Conservation (phyloP, 2,797 vertebrate species). For the Coregonus suidteri region DNA sequence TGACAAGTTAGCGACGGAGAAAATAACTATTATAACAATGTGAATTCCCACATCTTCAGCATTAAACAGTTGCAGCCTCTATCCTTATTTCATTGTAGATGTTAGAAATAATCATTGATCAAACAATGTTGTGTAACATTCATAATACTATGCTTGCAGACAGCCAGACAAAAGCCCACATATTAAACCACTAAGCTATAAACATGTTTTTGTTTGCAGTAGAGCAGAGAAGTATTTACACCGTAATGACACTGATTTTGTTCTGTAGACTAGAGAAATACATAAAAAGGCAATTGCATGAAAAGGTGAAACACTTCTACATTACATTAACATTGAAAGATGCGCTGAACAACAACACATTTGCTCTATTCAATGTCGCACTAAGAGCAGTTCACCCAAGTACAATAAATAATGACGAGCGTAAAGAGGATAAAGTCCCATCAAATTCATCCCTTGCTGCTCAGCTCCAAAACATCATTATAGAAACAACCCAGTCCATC, state of each 20-base stretch:
- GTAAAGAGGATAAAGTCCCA: constrained; percentile 61
- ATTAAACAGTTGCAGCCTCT: too few relatives aligned
- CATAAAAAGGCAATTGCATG: background rate
- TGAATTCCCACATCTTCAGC: too few relatives aligned
- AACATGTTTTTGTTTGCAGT: background rate
- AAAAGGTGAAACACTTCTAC: background rate
- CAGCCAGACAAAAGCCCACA: too few relatives aligned
- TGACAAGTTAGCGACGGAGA: too few relatives aligned
- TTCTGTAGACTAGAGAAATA: background rate
- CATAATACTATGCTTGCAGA: too few relatives aligned
- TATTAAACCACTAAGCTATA: background rate
- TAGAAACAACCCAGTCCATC: constrained; percentile 55
- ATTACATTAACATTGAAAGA: background rate
- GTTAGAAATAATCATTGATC: too few relatives aligned
- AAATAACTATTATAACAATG: too few relatives aligned
- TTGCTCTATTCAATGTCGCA: constrained; percentile 26
- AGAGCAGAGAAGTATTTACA: background rate
- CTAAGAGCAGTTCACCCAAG: constrained; percentile 30
- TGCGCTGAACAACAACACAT: constrained; percentile 6
- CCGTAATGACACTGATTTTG: background rate
- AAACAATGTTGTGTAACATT: too few relatives aligned
- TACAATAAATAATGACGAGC: constrained; percentile 43
- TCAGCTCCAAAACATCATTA: constrained; percentile 74
- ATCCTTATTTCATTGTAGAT: too few relatives aligned
- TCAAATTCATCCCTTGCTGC: constrained; percentile 71